Evolutionary conservation across 2,888 invertebrate genomes (phyloP).

Genomic region (Conus canariensis): DNA sequence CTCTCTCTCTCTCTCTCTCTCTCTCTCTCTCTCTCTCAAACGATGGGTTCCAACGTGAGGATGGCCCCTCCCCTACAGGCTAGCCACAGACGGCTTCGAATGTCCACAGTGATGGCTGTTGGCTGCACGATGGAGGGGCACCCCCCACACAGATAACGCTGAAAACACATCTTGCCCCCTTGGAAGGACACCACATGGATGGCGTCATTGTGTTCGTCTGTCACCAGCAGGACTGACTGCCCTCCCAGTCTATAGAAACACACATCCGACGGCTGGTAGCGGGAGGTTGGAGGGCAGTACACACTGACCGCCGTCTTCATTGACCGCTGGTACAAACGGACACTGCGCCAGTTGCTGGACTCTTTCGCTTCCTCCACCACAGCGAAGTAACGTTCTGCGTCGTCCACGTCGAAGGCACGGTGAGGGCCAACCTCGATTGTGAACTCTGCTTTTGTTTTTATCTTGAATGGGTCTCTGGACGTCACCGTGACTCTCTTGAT

Average conservation of each 20-base stretch:
- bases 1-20: too few species aligned
- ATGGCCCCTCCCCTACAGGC: conserved; percentile 21
- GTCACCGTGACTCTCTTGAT: neutral
- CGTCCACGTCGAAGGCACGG: conserved; percentile 29
- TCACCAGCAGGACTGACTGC: conserved; percentile 18
- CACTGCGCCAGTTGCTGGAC: neutral
- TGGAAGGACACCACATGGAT: conserved; percentile 22
- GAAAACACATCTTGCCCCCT: neutral
- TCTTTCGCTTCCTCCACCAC: conserved; percentile 12
- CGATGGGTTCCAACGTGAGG: neutral
- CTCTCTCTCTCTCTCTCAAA: neutral
- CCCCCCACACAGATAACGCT: conserved; percentile 34
- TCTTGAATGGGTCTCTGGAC: neutral
- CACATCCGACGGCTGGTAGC: conserved; percentile 10
- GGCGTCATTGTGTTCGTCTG: conserved; percentile 18
- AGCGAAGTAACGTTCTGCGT: neutral
- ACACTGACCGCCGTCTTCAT: neutral
- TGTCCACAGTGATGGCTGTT: conserved; percentile 20
- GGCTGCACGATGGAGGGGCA: conserved; percentile 6
- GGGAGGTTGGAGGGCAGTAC: neutral
- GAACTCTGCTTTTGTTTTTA: neutral
- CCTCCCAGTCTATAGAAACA: conserved; percentile 14
- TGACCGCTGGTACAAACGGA: neutral
- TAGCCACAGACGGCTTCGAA: conserved; percentile 20
- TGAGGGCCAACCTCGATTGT: neutral